Conservation (phyloP, 2,888 invertebrate species). For the Megalurothrips usitatus region DNA sequence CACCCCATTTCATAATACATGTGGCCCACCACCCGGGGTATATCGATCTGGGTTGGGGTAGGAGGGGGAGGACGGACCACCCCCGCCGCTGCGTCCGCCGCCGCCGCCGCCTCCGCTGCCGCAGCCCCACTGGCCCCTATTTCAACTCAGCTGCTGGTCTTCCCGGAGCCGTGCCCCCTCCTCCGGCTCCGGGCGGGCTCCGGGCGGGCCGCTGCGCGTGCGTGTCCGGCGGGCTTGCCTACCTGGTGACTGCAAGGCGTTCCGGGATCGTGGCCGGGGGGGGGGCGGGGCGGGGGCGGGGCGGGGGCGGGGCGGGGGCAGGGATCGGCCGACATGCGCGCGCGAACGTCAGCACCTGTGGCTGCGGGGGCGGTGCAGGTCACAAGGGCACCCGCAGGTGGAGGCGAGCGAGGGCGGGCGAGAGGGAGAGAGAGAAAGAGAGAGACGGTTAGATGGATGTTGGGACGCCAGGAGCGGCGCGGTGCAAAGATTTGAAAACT, state of each 20-base stretch:
- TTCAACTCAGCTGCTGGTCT: neutral
- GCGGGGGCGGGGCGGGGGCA: too few relatives aligned
- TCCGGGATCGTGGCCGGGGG: too few relatives aligned
- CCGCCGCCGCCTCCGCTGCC: neutral
- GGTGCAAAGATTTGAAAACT: too few relatives aligned
- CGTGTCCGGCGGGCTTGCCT: neutral
- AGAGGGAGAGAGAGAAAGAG: too few relatives aligned
- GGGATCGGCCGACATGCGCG: too few relatives aligned
- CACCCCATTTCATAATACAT: conserved; percentile 25
- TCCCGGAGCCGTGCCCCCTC: neutral
- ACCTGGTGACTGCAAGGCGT: neutral
- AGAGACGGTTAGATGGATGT: too few relatives aligned
- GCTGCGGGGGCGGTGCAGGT: neutral
- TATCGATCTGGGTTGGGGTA: conserved; percentile 14
- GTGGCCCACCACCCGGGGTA: conserved; percentile 8
- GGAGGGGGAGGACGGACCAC: neutral
- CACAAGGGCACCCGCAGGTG: too few relatives aligned
- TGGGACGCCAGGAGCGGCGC: too few relatives aligned
- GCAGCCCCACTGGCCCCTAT: neutral
- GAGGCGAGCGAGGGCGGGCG: too few relatives aligned
- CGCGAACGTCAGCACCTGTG: neutral
- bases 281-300: too few relatives aligned
- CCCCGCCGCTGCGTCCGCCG: neutral
- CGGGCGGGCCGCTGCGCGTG: too few relatives aligned
- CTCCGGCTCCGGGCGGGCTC: too few relatives aligned